These are phyloP conservation scores for Microcebus ravelobensis DNA, from an alignment of 2,113 vertebrate genomes.

Conservation along the genomic window DNA sequence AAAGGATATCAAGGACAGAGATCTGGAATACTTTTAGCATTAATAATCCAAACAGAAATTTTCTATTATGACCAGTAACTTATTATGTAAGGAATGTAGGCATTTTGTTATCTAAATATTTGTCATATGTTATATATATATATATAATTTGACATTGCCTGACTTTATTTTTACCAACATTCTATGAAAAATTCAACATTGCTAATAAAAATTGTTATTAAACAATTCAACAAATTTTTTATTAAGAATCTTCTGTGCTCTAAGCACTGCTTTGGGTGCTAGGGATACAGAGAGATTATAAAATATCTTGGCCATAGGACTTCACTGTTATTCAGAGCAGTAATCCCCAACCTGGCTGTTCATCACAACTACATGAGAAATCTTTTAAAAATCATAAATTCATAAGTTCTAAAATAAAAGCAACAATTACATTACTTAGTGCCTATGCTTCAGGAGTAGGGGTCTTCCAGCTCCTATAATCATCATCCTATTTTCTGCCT, in stretches of 20 bases:
- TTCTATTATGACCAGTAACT: not conserved
- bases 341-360: not conserved
- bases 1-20: constrained; percentile 4
- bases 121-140: not conserved
- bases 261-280: not conserved
- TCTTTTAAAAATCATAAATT: not conserved
- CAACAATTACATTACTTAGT: not conserved
- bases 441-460: not conserved
- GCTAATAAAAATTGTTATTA: not conserved
- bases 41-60: not conserved
- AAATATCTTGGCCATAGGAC: not conserved
- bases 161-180: constrained; percentile 7
- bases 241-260: not conserved
- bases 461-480: not conserved
- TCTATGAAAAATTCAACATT: not conserved
- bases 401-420: not conserved
- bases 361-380: not conserved
- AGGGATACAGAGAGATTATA: not conserved
- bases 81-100: not conserved
- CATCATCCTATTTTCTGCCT: not conserved
- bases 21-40: not conserved
- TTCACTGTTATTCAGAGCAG: not conserved
- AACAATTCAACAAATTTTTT: constrained; percentile 1
- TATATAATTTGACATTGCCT: not conserved
- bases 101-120: not conserved